phyloP scores from a whole-genome alignment of 2,113 vertebrate species.

The Sardina pilchardus region DNA sequence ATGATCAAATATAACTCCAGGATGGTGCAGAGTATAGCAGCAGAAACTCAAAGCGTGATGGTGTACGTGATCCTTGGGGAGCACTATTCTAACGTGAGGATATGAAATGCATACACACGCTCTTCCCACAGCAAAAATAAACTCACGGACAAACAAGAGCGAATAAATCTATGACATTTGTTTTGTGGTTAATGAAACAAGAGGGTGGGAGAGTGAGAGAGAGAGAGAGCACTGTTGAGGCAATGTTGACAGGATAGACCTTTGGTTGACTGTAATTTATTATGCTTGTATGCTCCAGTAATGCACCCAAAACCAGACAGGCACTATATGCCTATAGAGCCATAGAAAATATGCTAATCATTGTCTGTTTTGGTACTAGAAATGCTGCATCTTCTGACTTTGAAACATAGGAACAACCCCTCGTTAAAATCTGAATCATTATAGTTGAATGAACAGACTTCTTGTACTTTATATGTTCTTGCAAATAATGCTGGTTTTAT shows the following conservation, averaged over 20 bases:
- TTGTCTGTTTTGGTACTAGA: not conserved
- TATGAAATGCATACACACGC: not conserved
- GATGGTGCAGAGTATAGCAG: not conserved
- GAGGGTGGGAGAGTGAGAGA: not conserved
- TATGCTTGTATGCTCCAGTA: not conserved
- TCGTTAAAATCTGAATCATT: not conserved
- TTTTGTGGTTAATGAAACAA: conserved; percentile 1
- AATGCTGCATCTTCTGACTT: not conserved
- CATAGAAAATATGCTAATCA: not conserved
- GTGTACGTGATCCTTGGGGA: not conserved
- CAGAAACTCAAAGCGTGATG: not conserved
- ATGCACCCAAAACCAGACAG: not conserved
- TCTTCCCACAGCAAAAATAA: not conserved
- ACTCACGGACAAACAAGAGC: not conserved
- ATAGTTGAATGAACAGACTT: not conserved
- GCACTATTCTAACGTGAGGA: not conserved
- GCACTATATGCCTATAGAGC: not conserved
- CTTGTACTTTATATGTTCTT: not conserved
- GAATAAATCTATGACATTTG: not conserved
- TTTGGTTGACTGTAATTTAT: not conserved
- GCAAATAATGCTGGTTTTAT: not conserved
- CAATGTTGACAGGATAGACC: not conserved
- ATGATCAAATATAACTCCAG: not conserved
- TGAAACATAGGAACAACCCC: not conserved
- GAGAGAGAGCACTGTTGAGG: not conserved